These are phyloP conservation scores for Petrophora chlorosata DNA, from an alignment of 2,888 invertebrate genomes.

Conservation along the genomic window DNA sequence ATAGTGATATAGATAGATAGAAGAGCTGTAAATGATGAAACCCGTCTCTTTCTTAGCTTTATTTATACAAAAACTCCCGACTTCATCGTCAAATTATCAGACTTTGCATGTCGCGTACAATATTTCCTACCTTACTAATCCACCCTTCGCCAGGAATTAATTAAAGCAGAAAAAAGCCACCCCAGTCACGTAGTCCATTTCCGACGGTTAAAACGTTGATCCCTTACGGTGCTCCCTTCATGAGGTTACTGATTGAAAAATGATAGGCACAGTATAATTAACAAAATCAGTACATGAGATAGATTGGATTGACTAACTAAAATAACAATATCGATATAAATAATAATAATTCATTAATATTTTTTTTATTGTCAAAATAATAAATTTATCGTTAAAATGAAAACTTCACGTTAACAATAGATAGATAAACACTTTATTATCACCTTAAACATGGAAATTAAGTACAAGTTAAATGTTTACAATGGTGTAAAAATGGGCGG, in stretches of 20 bases:
- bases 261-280: constrained; percentile 28
- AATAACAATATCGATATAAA: no score
- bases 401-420: no score
- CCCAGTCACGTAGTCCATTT: constrained; percentile 43
- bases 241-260: constrained; percentile 44
- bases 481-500: no score
- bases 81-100: constrained; percentile 4
- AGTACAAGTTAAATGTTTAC: no score
- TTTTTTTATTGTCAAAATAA: no score
- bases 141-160: constrained; percentile 17
- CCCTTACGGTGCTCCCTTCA: constrained; percentile 14
- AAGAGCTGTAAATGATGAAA: no score
- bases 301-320: no score
- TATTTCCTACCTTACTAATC: constrained; percentile 8
- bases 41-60: no score
- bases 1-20: no score
- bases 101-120: constrained; percentile 8
- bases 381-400: not conserved
- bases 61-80: not conserved
- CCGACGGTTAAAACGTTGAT: constrained; percentile 23
- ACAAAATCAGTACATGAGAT: not conserved
- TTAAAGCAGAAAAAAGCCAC: constrained; percentile 18
- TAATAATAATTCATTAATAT: no score
- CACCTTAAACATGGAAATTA: no score
- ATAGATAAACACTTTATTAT: no score